A percentile compares a stretch with the other conserved stretches of the same genome.
These are phyloP conservation scores for Esox masquinongy DNA, from an alignment of 2,797 vertebrate genomes.

Conservation along the genomic window DNA sequence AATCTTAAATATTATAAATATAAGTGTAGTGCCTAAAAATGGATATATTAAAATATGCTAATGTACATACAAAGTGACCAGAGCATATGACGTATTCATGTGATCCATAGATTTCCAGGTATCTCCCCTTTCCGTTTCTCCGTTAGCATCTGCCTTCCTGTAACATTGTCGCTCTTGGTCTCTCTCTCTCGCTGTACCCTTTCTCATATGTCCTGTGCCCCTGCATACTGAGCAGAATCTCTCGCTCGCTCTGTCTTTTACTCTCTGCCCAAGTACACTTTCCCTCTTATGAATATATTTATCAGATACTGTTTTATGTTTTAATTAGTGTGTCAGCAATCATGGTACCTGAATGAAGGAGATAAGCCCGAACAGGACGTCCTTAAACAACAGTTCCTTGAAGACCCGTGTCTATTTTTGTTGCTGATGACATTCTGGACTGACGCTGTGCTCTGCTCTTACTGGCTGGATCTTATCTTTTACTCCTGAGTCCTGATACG, in stretches of 20 bases:
- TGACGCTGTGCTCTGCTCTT: slow-evolving; percentile 37
- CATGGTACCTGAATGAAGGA: slow-evolving; percentile 57
- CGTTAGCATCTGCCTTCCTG: not conserved
- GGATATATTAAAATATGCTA: no score
- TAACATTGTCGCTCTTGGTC: not conserved
- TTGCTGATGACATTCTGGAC: slow-evolving; percentile 41
- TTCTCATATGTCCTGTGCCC: slow-evolving; percentile 18
- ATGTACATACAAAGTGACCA: no score
- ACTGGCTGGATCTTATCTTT: slow-evolving; percentile 49
- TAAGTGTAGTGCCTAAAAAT: no score
- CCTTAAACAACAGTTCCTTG: slow-evolving; percentile 27
- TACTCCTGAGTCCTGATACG: slow-evolving; percentile 13
- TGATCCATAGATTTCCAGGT: no score
- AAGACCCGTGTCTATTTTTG: slow-evolving; percentile 37
- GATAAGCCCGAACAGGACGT: slow-evolving; percentile 57
- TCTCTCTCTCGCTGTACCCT: not conserved
- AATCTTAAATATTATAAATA: no score
- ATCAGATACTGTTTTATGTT: slow-evolving; percentile 49
- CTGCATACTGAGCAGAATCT: slow-evolving; percentile 19
- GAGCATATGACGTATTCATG: no score
- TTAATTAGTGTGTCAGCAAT: slow-evolving; percentile 67
- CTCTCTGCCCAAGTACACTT: not conserved
- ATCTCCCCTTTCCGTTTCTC: not conserved
- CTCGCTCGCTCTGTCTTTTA: not conserved
- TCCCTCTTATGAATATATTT: slow-evolving; percentile 46